These are phyloP conservation scores for Rhynchopsitta pachyrhyncha DNA, from an alignment of 2,113 vertebrate genomes.

Conservation along the genomic window DNA sequence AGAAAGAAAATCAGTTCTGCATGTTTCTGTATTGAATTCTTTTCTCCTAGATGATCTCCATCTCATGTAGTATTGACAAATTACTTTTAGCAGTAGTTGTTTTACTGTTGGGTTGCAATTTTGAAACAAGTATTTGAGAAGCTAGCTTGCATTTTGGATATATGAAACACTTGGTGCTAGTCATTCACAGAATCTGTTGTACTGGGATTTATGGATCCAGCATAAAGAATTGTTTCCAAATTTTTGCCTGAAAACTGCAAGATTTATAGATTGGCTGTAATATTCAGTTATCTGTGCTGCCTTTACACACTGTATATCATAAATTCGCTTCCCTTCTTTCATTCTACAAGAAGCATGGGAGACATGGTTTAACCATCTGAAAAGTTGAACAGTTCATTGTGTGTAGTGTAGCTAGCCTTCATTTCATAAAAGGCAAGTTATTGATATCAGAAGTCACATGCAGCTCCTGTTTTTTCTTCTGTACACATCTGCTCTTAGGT, in stretches of 20 bases:
- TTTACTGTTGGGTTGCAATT: conserved; percentile 4
- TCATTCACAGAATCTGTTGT: background rate
- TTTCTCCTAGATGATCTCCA: background rate
- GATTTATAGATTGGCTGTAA: background rate
- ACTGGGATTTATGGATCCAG: background rate
- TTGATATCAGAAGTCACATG: background rate
- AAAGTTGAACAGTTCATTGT: background rate
- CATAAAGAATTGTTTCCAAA: background rate
- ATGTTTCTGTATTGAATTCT: conserved; percentile 5
- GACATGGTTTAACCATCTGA: background rate
- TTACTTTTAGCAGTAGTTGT: conserved; percentile 40
- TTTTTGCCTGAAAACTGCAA: background rate
- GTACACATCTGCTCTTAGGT: background rate
- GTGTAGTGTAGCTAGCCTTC: background rate
- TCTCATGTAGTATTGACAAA: conserved; percentile 1
- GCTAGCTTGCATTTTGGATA: background rate
- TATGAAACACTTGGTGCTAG: background rate
- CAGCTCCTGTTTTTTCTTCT: background rate
- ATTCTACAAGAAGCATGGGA: background rate
- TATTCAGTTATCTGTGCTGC: background rate
- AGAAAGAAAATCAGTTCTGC: background rate
- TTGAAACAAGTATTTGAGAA: background rate
- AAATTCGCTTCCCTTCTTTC: background rate
- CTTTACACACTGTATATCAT: background rate
- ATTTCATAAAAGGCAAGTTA: background rate